Conservation (phyloP, 2,888 invertebrate species). For the Agonum fuliginosum region DNA sequence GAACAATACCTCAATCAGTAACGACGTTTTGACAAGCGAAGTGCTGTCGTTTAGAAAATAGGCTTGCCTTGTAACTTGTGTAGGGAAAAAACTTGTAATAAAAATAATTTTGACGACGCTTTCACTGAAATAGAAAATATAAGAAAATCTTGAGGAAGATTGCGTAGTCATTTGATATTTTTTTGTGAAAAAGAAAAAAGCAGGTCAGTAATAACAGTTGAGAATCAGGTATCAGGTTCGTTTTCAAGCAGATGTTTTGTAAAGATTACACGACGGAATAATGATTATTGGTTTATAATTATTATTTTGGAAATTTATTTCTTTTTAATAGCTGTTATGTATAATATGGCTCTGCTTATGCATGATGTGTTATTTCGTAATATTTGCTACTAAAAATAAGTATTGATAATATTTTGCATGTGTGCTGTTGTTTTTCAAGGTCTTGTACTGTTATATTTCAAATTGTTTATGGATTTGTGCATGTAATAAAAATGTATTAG, state of each 20-base stretch:
- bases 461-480: too few species aligned
- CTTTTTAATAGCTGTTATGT: neutral
- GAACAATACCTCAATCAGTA: slow-evolving; percentile 35
- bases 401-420: neutral
- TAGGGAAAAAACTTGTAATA: slow-evolving; percentile 7
- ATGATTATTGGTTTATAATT: slow-evolving; percentile 2
- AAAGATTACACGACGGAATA: neutral
- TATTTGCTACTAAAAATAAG: too few species aligned
- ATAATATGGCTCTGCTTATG: neutral
- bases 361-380: neutral
- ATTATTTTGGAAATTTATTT: neutral
- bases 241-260: neutral
- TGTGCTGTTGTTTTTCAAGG: too few species aligned
- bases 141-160: slow-evolving; percentile 1
- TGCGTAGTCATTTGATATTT: slow-evolving; percentile 1
- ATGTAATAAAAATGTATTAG: too few species aligned
- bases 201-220: neutral
- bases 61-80: neutral
- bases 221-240: neutral
- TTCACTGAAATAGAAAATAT: slow-evolving; percentile 41
- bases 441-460: too few species aligned
- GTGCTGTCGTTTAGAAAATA: slow-evolving; percentile 42
- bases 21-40: slow-evolving; percentile 24
- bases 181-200: neutral
- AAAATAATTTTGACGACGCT: slow-evolving; percentile 30